These are phyloP conservation scores for Phaenicophaeus curvirostris DNA, from an alignment of 2,797 vertebrate species.

Conservation along the genomic window DNA sequence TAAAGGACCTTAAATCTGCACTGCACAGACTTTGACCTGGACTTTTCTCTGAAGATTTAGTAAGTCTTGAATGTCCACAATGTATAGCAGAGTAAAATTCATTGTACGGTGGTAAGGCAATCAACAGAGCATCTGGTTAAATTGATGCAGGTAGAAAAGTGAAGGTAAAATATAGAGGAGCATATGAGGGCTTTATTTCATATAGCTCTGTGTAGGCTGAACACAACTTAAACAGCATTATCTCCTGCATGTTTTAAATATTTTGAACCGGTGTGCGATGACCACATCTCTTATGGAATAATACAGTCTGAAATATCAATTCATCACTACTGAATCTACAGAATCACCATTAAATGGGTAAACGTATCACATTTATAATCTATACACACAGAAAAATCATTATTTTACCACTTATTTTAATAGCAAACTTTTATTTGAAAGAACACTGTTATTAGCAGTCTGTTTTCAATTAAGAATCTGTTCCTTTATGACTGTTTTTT, in stretches of 20 bases:
- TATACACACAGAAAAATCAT: background rate
- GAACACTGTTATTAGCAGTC: conserved; percentile 36
- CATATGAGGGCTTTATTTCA: conserved; percentile 38
- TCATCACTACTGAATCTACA: background rate
- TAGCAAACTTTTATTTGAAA: conserved; percentile 29
- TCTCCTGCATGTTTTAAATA: conserved; percentile 25
- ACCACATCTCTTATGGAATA: background rate
- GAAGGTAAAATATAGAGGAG: conserved; percentile 44
- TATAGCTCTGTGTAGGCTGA: conserved; percentile 16
- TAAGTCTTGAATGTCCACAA: conserved; percentile 45
- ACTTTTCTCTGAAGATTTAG: conserved; percentile 63
- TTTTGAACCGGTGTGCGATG: background rate
- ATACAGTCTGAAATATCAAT: background rate
- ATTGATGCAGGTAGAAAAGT: conserved; percentile 53
- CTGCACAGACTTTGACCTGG: conserved; percentile 36
- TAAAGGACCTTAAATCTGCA: conserved; percentile 67
- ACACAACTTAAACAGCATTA: conserved; percentile 26
- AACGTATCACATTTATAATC: background rate
- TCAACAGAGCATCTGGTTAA: conserved; percentile 60
- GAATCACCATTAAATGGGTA: background rate
- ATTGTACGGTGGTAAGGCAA: conserved; percentile 50
- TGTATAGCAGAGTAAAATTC: conserved; percentile 52
- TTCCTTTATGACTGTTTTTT: conserved; percentile 42
- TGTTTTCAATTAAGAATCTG: conserved; percentile 62
- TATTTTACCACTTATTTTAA: conserved; percentile 6